Base-by-base conservation (phyloP, 2,113 vertebrate species). In the Ursus arctos region DNA sequence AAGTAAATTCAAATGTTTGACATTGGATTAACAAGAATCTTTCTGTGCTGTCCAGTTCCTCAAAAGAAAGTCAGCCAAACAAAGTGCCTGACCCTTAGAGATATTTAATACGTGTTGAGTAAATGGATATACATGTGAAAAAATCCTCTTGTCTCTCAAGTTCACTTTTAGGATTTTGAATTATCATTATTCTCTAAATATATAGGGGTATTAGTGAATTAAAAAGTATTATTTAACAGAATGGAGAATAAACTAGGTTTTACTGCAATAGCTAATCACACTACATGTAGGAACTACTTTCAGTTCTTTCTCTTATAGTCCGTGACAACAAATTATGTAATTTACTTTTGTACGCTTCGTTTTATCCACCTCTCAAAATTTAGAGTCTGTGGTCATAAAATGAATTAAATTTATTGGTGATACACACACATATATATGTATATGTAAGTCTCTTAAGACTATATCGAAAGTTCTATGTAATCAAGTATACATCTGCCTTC, bases 1-100 rank as follows among this genome's bases (percentile, higher is more conserved):
- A 85, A 92, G 89, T 76, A 28, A 67, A 86, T 65, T 95, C 67
- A 94, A 86, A 94, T 47, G 10, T 16, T 51, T 65, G 43, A 77
- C 74, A 77, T 10, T 53, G 15, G 88, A 86, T 77, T 65, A 55
- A 59, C 28, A 90, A 71, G 11, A 65, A 16, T n/a, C 8, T 63
- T 67, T 85, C 33, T 83, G 15, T 47, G 26, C 74, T 81, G 36
- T 71, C 26, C 36, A 71, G 28, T 81, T 77, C 88, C 31, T 91
- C 26, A 85, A 19, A 51, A 71, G 80, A 36, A 84, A 88, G 14
- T 36, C 61, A 86, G 31, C 3, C 4, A 91, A 88, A 40, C 14
- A 36, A 76, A 63, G 4, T 10, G 1, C 43, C 71, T 97, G n/a
- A 83, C 0, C 22, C 22, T 31, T 47, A n/a, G 36, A 79, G 55